Percentiles rank a stretch among this genome's conserved stretches.
Conservation (phyloP, 2,113 vertebrate genomes). For the Eulacestoma nigropectus region DNA sequence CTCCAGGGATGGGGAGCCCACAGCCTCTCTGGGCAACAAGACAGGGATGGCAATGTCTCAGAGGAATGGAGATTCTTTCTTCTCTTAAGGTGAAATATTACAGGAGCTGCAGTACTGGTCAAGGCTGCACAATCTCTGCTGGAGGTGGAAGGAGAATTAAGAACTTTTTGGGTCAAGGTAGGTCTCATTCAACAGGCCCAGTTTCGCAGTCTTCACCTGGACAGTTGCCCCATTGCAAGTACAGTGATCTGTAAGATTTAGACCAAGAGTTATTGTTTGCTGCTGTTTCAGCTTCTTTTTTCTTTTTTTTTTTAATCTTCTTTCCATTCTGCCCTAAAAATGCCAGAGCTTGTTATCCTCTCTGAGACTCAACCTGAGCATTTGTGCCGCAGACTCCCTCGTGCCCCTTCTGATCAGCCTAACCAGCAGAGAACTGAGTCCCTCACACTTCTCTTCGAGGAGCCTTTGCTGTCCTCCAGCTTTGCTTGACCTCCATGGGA, state of each 20-base stretch:
- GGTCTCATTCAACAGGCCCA: neutral
- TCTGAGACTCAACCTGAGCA: constrained; percentile 13
- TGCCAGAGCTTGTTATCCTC: constrained; percentile 58
- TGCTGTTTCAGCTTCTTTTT: constrained; percentile 41
- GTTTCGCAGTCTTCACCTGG: neutral
- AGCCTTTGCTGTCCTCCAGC: neutral
- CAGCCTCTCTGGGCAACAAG: neutral
- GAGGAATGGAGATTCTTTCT: neutral
- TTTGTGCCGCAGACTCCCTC: neutral
- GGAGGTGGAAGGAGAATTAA: neutral
- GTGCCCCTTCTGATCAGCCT: neutral
- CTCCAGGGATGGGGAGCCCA: neutral
- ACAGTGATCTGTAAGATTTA: neutral
- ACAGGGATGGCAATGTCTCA: neutral
- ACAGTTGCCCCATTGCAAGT: neutral
- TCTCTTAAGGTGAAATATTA: neutral
- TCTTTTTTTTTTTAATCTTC: neutral
- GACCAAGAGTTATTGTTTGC: constrained; percentile 14
- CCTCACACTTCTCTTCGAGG: neutral
- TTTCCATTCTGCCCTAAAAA: constrained; percentile 53
- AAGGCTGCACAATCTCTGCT: neutral
- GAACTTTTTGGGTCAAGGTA: neutral
- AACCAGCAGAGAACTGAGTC: neutral
- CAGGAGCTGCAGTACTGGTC: neutral
- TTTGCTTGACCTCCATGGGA: neutral